Evolutionary conservation across 2,113 vertebrate genomes (phyloP).

Genomic region (Plecotus auritus): DNA sequence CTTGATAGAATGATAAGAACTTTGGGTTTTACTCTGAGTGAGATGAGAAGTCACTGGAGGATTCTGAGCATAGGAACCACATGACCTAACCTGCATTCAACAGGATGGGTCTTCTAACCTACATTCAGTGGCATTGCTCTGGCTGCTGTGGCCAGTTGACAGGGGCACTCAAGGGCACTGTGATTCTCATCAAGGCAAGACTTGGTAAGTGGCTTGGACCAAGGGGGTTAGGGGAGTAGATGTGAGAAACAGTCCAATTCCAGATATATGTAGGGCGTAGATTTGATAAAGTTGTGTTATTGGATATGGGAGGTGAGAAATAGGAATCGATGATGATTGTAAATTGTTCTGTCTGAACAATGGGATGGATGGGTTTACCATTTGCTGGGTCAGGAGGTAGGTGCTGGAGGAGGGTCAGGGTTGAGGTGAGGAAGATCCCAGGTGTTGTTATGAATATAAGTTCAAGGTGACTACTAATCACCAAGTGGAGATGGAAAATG

Average conservation of each 20-base stretch:
- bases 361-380: neutral
- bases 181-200: neutral
- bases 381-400: neutral
- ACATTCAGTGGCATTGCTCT: neutral
- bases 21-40: neutral
- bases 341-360: neutral
- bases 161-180: fast-evolving
- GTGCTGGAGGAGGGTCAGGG: neutral
- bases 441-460: neutral
- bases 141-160: neutral
- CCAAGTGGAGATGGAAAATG: neutral
- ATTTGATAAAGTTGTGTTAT: neutral
- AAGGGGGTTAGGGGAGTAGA: neutral
- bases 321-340: neutral
- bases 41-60: neutral
- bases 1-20: neutral
- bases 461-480: neutral
- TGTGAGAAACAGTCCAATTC: neutral
- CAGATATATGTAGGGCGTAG: neutral
- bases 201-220: neutral
- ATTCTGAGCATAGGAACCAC: neutral
- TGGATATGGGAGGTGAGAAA: neutral
- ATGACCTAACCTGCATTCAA: neutral
- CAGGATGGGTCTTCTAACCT: no score
- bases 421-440: neutral